Base-by-base conservation (phyloP, 1,140 invertebrate genomes). In the Drosophila malerkotliana region DNA sequence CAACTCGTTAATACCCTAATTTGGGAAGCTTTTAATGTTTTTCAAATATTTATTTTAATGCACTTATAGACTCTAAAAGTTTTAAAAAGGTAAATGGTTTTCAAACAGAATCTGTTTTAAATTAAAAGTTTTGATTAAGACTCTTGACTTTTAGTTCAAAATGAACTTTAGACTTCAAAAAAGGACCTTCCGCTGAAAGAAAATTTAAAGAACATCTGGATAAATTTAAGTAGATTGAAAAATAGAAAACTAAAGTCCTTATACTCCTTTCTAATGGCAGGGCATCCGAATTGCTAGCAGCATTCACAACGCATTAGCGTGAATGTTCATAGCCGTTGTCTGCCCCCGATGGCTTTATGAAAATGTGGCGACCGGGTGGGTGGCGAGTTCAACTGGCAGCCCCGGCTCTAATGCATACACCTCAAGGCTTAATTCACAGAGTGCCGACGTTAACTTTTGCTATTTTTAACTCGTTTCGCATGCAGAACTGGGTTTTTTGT, bases 391-490 rank as follows among this genome's bases (percentile, higher is more conserved):
- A 78, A 81, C 82, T 63, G 57, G 47, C 82, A 64, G 44, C 1
- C 52, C 67, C 26, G 77, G 37, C 53, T 82, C 82, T 87, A 82
- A 88, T 87, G 79, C 82, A 77, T 81, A 77, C 77, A 75, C 74
- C 82, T 82, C 51, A 71, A 82, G 79, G 78, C 82, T 87, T 67
- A 72, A 60, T 73, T 56, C 64, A 68, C 49, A 58, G 69, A 45
- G 74, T 52, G 49, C 64, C 77, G 80, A 78, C 82, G 82, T 77
- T 81, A 87, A 87, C 78, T 73, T 72, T 77, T 72, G 69, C 82
- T 85, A 87, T 87, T 85, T 85, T 87, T 82, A 85, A 78, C 82
- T 85, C 83, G 78, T 85, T 85, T 85, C 73, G 61, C 82, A 74
- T 77, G 77, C 81, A 84, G 59, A 60, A 41, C 44, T 41, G 56